Base-by-base conservation (phyloP, 2,888 invertebrate genomes). In the Melieria picta region DNA sequence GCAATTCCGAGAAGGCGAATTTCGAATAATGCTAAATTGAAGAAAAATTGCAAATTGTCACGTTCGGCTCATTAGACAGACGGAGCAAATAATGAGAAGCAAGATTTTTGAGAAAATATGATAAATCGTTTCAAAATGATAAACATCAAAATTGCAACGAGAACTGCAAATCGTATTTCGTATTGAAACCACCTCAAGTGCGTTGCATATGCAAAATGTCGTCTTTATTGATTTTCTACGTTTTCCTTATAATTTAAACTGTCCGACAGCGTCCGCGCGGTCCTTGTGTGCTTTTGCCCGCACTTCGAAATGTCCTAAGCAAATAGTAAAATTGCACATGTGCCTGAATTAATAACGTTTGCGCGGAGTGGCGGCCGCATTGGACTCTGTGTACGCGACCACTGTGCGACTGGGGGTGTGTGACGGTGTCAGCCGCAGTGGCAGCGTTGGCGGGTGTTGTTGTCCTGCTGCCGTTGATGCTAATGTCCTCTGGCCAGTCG, bases 21-120 rank as follows among this genome's bases (percentile, higher is more conserved):
- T 82, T 83, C 86, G 83, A 65, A 85, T 84, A 52, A n/a, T 52
- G 13, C 11, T n/a, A 52, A n/a, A 52, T 52, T 52, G n/a, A n/a
- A 5, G 6, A 7, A 52, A 52, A 52, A 52, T 13, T 52, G 9
- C 9, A 5, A n/a, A 52, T 52, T 7, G 52, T 52, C 52, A 52
- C 52, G 52, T 52, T 52, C 50, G 9, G 50, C 7, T 7, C 50
- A 50, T 52, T n/a, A 30, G 30, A 30, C 30, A 30, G 30, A 1
- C 2, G 52, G 11, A 52, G 50, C 9, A 50, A 50, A 7, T 50
- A n/a, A 52, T 7, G 11, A n/a, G 7, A 13, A 13, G 13, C 5
- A 52, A 52, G 2, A 10, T 50, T 50, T 50, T 50, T 10, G 11
- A 10, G 3, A 50, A 50, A 50, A 50, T 11, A 10, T 50, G 11